These are phyloP conservation scores for Drosophila novamexicana DNA, from an alignment of 1,140 invertebrate species.

Conservation along the genomic window DNA sequence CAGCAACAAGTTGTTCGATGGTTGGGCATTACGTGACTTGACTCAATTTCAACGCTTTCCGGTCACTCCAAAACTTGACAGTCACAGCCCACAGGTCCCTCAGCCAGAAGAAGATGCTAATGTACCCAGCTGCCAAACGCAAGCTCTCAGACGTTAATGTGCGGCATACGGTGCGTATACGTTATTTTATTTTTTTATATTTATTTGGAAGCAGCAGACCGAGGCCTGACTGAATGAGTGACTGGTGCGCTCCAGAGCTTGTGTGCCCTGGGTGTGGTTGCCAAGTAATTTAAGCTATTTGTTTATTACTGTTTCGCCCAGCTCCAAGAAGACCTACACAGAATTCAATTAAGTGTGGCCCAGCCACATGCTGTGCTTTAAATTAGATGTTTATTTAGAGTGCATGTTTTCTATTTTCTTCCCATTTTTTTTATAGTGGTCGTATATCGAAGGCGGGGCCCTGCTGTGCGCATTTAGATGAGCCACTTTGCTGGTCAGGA, in stretches of 20 bases:
- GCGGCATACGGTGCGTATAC: slow-evolving; percentile 48
- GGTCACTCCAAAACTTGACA: slow-evolving; percentile 20
- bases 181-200: slow-evolving; percentile 5
- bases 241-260: not conserved
- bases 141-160: slow-evolving; percentile 18
- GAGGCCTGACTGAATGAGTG: not conserved
- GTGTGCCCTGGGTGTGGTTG: slow-evolving; percentile 7
- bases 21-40: slow-evolving; percentile 46
- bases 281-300: slow-evolving; percentile 47
- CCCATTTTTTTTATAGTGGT: not conserved
- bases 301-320: slow-evolving; percentile 39
- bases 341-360: slow-evolving; percentile 47
- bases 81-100: not conserved
- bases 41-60: slow-evolving; percentile 33
- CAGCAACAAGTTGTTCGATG: slow-evolving; percentile 47
- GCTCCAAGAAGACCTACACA: slow-evolving; percentile 9
- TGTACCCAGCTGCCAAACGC: slow-evolving; percentile 17
- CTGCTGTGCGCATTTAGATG: slow-evolving; percentile 30
- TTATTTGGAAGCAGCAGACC: slow-evolving; percentile 26
- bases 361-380: slow-evolving; percentile 38
- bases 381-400: slow-evolving; percentile 21
- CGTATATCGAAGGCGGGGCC: not conserved
- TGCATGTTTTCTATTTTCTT: not conserved
- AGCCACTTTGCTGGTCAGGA: not conserved
- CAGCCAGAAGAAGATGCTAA: slow-evolving; percentile 24